Base-by-base conservation (phyloP, 2,888 invertebrate genomes). In the Drosophila macrospina region DNA sequence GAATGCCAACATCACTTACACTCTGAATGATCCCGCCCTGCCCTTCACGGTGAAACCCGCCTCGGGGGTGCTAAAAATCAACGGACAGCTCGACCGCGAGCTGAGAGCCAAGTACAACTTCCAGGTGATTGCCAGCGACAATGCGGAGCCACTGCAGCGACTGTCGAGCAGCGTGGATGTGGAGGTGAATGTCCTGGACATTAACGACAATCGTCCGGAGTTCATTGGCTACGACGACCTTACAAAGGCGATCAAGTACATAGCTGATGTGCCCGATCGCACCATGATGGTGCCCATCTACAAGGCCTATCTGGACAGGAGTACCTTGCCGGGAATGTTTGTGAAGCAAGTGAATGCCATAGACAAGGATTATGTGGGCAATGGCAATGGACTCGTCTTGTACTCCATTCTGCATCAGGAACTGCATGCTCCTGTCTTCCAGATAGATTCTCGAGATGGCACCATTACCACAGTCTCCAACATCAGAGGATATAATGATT, bases 401-500 rank as follows among this genome's bases (percentile, higher is more conserved):
- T 97, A 96, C 77, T 96, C 96, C 78, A 93, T 97, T 44, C 94
- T 95, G 0, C 94, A 95, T 67, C 93, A 93, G 70, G 95, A 94
- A 70, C 93, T 94, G 83, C 91, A 90, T 50, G 93, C 94, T 37
- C 92, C 94, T 0, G 91, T 95, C 42, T 97, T 97, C 89, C 93
- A 95, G 16, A 96, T 98, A 52, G 97, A 98, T 90, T 97, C 96
- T 0, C 96, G 97, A 84, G 97, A 97, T 86, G 97, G 97, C 8
- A 93, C 95, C 1, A 94, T 98, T 0, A 95, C 96, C 6, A 97
- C 96, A 0, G 94, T 95, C 1, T 94, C 95, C 0, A 94, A 94
- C 86, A 91, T 92, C 5, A 80, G 83, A 4, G 88, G 89, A n/a
- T 91, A 91, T 64, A 91, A 92, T 34, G 90, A 91, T 13, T 92